Evolutionary conservation across 2,113 vertebrate genomes (phyloP), one percentile per base, ranked within the genome.

Genomic region (Aegypius monachus): DNA sequence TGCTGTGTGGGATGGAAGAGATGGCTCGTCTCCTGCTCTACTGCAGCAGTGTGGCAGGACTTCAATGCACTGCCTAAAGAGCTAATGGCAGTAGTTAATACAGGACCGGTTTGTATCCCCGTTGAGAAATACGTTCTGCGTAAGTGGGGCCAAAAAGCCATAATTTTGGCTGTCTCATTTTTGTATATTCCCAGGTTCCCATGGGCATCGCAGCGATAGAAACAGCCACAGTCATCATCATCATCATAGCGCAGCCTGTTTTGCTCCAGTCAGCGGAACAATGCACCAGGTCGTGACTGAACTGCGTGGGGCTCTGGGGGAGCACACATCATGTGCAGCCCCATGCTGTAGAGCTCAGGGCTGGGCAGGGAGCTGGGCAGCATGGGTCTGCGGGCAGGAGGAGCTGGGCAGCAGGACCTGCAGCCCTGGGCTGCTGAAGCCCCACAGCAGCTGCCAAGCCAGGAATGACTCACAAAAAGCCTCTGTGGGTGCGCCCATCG

Each of bases 261-360:
- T 86, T 61, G 53, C 48, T 77, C 48, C 72, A 42, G 83, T 19
- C 58, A 73, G 89, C 6, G 1, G 50, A 81, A 42, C 25, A 62
- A 25, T 3, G 6, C 36, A 10, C 34, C 71, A 27, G 26, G 65
- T 74, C 0, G 0, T 53, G 78, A 9, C 36, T 80, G 4, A 3
- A 23, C 16, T 11, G 38, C 8, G 1, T 1, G 47, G 47, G 34
- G 62, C 62, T 72, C 25, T n/a, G 7, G 2, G 4, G 14, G 47
- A 79, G 34, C 59, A 23, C 36, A 26, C 34, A 20, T 3, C 6
- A 1, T 13, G 40, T 42, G 62, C 61, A 70, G 68, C 58, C n/a
- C 58, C 18, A 22, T 4, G 1, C 34, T 0, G 1, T 62, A 82
- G 66, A 29, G 50, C 20, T 83, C 0, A 0, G 6, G 50, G 42